Conservation (phyloP, 2,797 vertebrate species). For the Nyctalus aviator region DNA sequence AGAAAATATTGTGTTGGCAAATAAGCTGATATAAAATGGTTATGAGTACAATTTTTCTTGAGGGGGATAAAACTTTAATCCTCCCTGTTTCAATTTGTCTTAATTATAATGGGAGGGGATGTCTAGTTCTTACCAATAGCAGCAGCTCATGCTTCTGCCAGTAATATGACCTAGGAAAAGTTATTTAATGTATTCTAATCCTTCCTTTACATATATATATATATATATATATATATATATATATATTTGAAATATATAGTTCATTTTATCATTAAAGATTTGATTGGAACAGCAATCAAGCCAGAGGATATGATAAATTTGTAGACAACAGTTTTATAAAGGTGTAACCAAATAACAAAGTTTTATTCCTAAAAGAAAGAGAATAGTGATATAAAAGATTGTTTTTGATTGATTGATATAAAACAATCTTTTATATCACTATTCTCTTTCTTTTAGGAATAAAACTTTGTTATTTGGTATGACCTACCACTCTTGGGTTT, state of each 20-base stretch:
- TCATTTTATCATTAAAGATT: neutral
- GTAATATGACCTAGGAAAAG: neutral
- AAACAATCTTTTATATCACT: too few species aligned
- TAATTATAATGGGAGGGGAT: neutral
- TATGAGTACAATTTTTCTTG: neutral
- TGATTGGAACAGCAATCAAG: neutral
- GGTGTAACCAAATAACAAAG: neutral
- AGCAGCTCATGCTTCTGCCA: neutral
- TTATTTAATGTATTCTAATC: neutral
- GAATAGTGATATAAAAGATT: neutral
- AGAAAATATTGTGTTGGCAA: conserved; percentile 37
- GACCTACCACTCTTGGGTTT: neutral
- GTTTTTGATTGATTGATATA: too few species aligned
- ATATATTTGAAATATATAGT: neutral
- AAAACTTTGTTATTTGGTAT: neutral
- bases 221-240: neutral
- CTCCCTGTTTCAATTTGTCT: neutral
- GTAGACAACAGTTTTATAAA: neutral
- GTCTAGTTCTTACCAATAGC: neutral
- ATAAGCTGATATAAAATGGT: neutral
- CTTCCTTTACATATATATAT: neutral
- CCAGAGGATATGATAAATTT: neutral
- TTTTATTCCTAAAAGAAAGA: neutral
- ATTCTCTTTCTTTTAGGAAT: neutral
- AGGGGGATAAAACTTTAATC: neutral